phyloP scores from a whole-genome alignment of 2,888 invertebrate genomes.

The Ornithoptera priamus region DNA sequence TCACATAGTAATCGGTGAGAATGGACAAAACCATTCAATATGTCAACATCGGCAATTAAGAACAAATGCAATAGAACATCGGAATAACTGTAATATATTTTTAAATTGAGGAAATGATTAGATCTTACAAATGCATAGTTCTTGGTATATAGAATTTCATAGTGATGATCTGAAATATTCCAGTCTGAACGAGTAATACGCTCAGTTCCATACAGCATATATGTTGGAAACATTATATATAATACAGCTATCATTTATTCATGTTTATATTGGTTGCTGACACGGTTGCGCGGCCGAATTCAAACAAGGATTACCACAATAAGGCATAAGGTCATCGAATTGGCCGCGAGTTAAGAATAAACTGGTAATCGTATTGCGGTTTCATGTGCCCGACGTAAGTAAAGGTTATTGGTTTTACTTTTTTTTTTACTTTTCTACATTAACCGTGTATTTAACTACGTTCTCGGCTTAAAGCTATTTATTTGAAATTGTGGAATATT shows the following conservation, averaged over 20 bases:
- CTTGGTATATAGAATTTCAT: constrained; percentile 11
- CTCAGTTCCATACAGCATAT: not conserved
- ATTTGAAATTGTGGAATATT: too few species aligned
- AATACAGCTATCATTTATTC: constrained; percentile 2
- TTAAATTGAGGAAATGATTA: not conserved
- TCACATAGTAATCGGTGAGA: constrained; percentile 58
- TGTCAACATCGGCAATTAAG: not conserved
- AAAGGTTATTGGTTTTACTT: too few species aligned
- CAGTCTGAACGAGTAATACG: constrained; percentile 7
- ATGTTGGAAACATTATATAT: not conserved
- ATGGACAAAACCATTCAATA: not conserved
- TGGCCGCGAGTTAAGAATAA: constrained; percentile 35
- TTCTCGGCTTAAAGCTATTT: too few species aligned
- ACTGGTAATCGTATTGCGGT: not conserved
- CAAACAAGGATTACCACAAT: constrained; percentile 57
- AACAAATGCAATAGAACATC: too few species aligned
- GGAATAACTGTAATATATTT: not conserved
- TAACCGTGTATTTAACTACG: not conserved
- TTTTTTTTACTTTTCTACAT: not conserved
- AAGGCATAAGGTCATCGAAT: constrained; percentile 54
- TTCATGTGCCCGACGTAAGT: not conserved
- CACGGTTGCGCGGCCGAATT: constrained; percentile 47
- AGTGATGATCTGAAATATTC: constrained; percentile 14
- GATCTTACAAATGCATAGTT: not conserved
- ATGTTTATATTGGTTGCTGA: constrained; percentile 36